Conservation (phyloP, 1,140 invertebrate species). For the Tetramorium parvispinum region DNA sequence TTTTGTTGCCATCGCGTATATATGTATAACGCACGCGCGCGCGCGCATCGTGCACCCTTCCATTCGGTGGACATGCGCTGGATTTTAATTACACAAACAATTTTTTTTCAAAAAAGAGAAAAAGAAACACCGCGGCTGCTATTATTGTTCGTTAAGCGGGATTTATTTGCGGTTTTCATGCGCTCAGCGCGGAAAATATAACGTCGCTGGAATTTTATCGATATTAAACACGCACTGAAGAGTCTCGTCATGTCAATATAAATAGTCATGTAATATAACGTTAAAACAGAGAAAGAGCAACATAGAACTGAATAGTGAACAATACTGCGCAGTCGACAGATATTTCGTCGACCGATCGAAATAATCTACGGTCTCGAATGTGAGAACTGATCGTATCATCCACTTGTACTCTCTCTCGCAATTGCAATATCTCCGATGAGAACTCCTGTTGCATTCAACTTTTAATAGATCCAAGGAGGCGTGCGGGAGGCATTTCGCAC, state of each 20-base stretch:
- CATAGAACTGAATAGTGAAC: not conserved
- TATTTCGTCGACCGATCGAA: not conserved
- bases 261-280: not conserved
- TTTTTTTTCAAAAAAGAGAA: slow-evolving; percentile 2
- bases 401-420: not conserved
- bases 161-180: slow-evolving; percentile 38
- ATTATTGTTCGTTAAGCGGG: slow-evolving; percentile 47
- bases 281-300: not conserved
- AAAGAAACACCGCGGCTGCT: not conserved
- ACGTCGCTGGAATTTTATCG: slow-evolving; percentile 21
- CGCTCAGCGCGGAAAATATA: slow-evolving; percentile 16
- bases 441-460: slow-evolving; percentile 32
- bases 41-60: not conserved
- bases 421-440: slow-evolving; percentile 13
- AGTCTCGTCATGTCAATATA: not conserved
- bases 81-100: slow-evolving; percentile 33
- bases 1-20: slow-evolving; percentile 15
- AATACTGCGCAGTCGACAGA: not conserved
- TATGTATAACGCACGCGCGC: not conserved
- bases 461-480: slow-evolving; percentile 58
- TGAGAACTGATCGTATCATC: slow-evolving; percentile 27
- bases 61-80: slow-evolving; percentile 25
- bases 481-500: slow-evolving; percentile 79
- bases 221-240: slow-evolving; percentile 10
- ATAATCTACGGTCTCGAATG: not conserved